Evolutionary conservation across 2,888 invertebrate genomes (phyloP), one percentile per base, ranked within the genome.

Genomic region (Cheilosia pagana): DNA sequence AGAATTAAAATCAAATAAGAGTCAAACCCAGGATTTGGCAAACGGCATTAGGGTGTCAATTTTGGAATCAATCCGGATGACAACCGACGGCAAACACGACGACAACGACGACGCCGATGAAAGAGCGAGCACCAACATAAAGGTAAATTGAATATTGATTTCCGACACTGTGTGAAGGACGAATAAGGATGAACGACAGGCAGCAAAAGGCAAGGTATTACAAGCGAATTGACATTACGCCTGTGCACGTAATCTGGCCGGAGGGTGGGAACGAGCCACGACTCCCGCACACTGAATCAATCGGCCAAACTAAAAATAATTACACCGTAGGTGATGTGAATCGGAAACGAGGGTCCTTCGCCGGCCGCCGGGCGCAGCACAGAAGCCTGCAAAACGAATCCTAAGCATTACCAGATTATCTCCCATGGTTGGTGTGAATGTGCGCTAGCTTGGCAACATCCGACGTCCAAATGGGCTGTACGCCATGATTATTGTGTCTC

Each of bases 101-200:
- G 41, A 31, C 31, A 8, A 31, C 31, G 8, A 2, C 5, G 25
- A 28, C 28, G 8, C 28, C 8, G 1, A 28, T 28, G 28, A 59
- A 39, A 53, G 35, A 63, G 50, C 57, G 35, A 63, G 50, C 57
- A 59, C 41, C 53, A 67, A 59, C 77, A 82, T 52, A 77, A 62
- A 70, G 25, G 35, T 78, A 70, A 85, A 79, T 85, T 79, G 79
- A 79, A 79, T 85, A 85, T 85, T 85, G 83, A 75, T 85, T 85
- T 70, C 83, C 70, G 55, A 35, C 19, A 60, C 45, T 21, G 31
- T 45, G 41, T 50, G 48, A 59, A 39, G 48, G 28, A 57, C 60
- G 43, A 52, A 14, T 67, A 62, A 85, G 74, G 70, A 53, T 75
- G 53, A 85, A 59, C 21, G 16, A 16, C 57, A 21, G 35, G 12